These are phyloP conservation scores for Temnothorax rugatulus DNA, from an alignment of 2,888 invertebrate species.

Conservation along the genomic window DNA sequence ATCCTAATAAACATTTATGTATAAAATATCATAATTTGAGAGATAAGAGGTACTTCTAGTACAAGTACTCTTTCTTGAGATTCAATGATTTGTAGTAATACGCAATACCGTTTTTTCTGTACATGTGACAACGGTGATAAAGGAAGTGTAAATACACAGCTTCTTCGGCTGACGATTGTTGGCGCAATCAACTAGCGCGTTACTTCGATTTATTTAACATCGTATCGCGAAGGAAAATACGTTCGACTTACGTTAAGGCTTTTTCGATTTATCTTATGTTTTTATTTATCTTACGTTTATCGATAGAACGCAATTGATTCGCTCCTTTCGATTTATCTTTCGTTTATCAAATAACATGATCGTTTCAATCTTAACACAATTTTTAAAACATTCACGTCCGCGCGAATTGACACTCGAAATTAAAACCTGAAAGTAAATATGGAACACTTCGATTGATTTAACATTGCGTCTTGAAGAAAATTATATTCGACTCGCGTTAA, in stretches of 20 bases:
- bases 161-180: neutral
- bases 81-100: neutral
- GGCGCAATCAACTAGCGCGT: neutral
- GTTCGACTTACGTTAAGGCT: neutral
- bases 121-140: neutral
- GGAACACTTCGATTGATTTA: neutral
- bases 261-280: neutral
- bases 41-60: neutral
- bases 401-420: neutral
- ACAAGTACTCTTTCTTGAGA: neutral
- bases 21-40: neutral
- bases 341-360: neutral
- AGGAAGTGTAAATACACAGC: constrained; percentile 1
- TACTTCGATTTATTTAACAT: neutral
- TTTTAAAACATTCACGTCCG: neutral
- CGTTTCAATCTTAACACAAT: neutral
- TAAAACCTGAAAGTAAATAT: neutral
- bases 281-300: neutral
- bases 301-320: neutral
- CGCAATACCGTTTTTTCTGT: neutral
- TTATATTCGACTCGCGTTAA: neutral
- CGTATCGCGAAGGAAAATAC: neutral
- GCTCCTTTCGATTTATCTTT: neutral
- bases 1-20: neutral
- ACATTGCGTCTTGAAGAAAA: neutral